Conservation (phyloP, 2,797 vertebrate species). For the Anas flavirostris region DNA sequence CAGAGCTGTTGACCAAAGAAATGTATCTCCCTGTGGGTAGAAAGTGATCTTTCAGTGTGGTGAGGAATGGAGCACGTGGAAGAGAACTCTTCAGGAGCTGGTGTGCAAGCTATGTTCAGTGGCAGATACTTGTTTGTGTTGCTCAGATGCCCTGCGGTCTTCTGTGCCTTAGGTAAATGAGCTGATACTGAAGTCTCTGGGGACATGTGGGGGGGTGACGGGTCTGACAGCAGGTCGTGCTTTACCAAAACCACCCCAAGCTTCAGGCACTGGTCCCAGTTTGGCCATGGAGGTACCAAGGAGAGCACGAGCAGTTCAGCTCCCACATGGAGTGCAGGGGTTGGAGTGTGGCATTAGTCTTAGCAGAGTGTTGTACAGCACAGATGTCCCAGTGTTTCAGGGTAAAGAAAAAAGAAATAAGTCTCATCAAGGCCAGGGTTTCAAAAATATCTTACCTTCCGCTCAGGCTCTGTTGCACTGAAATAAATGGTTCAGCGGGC, state of each 20-base stretch:
- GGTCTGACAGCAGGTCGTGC: neutral
- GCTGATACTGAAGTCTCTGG: neutral
- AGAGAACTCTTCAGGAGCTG: neutral
- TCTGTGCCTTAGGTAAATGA: neutral
- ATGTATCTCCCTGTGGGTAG: neutral
- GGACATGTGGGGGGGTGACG: neutral
- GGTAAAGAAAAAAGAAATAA: neutral
- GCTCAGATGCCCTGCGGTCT: neutral
- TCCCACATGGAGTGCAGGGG: neutral
- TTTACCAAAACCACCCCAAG: neutral
- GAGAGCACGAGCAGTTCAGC: neutral
- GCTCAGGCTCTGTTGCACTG: neutral
- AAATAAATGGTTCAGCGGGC: neutral
- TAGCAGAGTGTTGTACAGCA: neutral
- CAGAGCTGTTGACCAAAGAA: neutral
- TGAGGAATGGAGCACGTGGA: neutral
- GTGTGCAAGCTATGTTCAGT: accelerated
- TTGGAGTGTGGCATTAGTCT: neutral
- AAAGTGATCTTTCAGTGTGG: neutral
- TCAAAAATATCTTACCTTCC: neutral
- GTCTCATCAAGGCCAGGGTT: neutral
- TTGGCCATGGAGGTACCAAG: neutral
- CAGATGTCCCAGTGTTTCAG: neutral
- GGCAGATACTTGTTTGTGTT: neutral
- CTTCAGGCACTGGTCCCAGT: neutral